Evolutionary conservation across 2,888 invertebrate genomes (phyloP), one percentile per base, ranked within the genome.

Genomic region (Drosophila kokeensis): DNA sequence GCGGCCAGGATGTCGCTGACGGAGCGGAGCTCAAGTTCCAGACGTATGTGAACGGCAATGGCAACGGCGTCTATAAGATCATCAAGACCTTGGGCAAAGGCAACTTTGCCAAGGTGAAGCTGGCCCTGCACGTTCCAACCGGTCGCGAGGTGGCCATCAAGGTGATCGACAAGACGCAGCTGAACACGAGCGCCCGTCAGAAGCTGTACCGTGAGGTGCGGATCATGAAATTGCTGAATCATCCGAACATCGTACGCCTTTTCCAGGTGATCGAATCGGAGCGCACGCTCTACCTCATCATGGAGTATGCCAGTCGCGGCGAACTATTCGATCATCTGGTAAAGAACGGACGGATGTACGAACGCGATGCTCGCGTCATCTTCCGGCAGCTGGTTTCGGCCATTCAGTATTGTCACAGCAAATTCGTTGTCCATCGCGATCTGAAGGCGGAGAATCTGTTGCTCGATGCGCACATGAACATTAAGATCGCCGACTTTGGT

Each of bases 241-340:
- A 99, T 96, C 99, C 99, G 92, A 99, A 99, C 95, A 99, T 99
- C 93, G 98, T 98, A 87, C 98, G 98, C 94, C 95, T 98, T 93
- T 99, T 98, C 95, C 99, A 99, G 96, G 99, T 99, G 80, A 99
- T 99, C 94, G 99, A 99, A 95, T 99, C 99, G 79, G 99, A 99
- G 94, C 99, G 99, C 95, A 99, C 99, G 77, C 95, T 99, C 92
- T 99, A 99, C 94, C 96, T 99, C 93, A 99, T 99, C 78, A 99
- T 99, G 99, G 99, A 99, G 94, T 99, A 99, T 94, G 99, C 99
- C 76, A 98, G 98, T 83, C 99, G 99, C 64, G 99, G 98, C 81
- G 99, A 99, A 95, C 99, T 99, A 83, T 99, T 99, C 94, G 99
- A 99, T 94, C 99, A 99, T 94, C 95, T 99, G 90, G 99, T 99